Percentiles rank a stretch among this genome's conserved stretches.
phyloP scores from a whole-genome alignment of 1,140 invertebrate genomes.

The Venustaconcha ellipsiformis region DNA sequence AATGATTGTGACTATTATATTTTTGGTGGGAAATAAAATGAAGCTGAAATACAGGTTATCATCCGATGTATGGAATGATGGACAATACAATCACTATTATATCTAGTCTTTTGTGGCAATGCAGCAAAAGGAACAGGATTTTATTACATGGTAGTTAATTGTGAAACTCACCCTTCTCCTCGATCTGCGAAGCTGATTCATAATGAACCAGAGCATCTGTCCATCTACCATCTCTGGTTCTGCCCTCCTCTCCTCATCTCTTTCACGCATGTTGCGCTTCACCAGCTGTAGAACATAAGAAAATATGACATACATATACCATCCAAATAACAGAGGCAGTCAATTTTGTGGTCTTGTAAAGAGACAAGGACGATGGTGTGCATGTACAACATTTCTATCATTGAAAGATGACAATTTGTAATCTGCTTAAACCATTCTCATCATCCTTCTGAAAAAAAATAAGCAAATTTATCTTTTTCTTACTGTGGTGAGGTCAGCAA shows the following conservation, averaged over 20 bases:
- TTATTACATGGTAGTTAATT: no score
- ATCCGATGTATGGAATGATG: no score
- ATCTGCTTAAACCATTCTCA: no score
- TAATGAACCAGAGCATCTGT: slow-evolving; percentile 74
- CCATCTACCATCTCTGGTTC: slow-evolving; percentile 72
- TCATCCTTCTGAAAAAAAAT: no score
- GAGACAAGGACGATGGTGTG: background rate
- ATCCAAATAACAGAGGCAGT: background rate
- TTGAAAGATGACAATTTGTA: background rate
- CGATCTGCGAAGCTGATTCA: slow-evolving; percentile 71
- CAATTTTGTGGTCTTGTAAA: background rate
- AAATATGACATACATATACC: background rate
- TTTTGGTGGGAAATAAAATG: no score
- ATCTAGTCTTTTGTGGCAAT: no score
- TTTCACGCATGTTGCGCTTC: slow-evolving; percentile 70
- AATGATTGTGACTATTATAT: no score
- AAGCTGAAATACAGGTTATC: no score
- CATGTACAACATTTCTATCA: background rate
- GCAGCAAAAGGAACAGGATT: no score
- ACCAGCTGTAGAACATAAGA: slow-evolving; percentile 55
- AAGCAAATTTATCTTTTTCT: no score
- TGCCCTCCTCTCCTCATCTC: slow-evolving; percentile 67
- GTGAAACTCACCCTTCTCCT: slow-evolving; percentile 38
- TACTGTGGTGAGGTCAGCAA: no score
- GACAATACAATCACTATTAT: no score